These are phyloP conservation scores for Cairina moschata DNA, from an alignment of 2,113 vertebrate species.

Conservation along the genomic window DNA sequence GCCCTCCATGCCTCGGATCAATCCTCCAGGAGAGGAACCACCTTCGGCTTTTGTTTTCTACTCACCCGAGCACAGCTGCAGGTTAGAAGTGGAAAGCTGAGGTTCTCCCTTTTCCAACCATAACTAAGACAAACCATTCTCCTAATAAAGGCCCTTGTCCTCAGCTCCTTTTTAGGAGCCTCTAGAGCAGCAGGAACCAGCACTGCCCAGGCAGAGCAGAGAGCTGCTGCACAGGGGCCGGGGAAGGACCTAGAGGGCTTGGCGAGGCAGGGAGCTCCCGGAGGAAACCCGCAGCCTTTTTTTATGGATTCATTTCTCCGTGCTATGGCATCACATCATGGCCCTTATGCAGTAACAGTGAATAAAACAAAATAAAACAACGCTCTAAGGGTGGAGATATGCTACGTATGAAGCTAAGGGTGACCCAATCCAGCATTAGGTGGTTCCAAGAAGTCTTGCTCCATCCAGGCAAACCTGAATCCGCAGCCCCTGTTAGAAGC, in stretches of 20 bases:
- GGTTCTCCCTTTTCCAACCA: background rate
- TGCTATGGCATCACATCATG: fast-evolving
- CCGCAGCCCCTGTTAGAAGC: background rate
- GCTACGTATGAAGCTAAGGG: background rate
- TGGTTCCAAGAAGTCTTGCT: background rate
- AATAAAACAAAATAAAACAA: background rate
- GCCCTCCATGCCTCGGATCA: background rate
- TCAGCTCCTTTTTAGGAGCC: background rate
- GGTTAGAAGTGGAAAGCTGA: background rate
- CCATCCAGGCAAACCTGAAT: background rate
- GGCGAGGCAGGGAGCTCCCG: background rate
- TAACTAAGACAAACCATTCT: background rate
- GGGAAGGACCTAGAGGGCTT: background rate
- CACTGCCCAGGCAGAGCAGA: background rate
- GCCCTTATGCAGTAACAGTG: background rate
- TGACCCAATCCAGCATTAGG: background rate
- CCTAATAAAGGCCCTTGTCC: background rate
- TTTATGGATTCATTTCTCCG: background rate
- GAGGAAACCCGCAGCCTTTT: background rate
- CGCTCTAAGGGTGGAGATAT: background rate
- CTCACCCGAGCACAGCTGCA: fast-evolving
- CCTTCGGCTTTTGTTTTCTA: background rate
- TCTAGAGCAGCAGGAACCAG: background rate
- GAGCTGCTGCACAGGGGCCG: background rate
- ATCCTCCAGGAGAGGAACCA: background rate